Conservation (phyloP, 2,888 invertebrate genomes). For the Harpalus rufipes region DNA sequence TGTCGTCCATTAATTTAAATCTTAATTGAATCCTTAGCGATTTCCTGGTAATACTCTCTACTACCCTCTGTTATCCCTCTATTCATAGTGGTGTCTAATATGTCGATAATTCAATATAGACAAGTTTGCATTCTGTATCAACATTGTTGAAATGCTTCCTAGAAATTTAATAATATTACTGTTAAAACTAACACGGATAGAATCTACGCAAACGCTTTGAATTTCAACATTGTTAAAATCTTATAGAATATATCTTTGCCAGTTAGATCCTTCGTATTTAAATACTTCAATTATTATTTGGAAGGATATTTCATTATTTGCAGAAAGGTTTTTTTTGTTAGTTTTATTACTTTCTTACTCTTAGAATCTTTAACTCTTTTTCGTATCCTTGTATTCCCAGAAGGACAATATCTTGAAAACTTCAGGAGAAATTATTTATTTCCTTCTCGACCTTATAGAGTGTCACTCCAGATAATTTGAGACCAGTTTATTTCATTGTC, state of each 20-base stretch:
- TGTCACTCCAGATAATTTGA: not conserved
- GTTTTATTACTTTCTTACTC: not conserved
- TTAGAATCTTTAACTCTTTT: not conserved
- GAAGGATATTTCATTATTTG: no score
- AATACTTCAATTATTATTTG: no score
- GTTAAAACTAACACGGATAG: not conserved
- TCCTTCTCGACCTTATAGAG: not conserved
- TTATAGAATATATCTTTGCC: not conserved
- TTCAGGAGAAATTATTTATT: not conserved
- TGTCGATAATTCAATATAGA: constrained; percentile 38
- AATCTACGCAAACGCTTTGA: not conserved
- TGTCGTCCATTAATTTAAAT: no score
- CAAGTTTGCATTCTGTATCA: constrained; percentile 9
- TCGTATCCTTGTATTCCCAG: not conserved
- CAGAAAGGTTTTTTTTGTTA: not conserved
- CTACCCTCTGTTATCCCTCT: not conserved
- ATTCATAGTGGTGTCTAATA: constrained; percentile 21
- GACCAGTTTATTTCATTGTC: not conserved
- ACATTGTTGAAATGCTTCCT: constrained; percentile 13
- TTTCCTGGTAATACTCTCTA: no score
- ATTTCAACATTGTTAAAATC: not conserved
- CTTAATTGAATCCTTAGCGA: no score
- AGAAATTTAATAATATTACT: constrained; percentile 22
- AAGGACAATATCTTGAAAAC: not conserved
- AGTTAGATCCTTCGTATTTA: no score